Conservation (phyloP, 2,888 invertebrate species). For the Lasioglossum leucozonium region DNA sequence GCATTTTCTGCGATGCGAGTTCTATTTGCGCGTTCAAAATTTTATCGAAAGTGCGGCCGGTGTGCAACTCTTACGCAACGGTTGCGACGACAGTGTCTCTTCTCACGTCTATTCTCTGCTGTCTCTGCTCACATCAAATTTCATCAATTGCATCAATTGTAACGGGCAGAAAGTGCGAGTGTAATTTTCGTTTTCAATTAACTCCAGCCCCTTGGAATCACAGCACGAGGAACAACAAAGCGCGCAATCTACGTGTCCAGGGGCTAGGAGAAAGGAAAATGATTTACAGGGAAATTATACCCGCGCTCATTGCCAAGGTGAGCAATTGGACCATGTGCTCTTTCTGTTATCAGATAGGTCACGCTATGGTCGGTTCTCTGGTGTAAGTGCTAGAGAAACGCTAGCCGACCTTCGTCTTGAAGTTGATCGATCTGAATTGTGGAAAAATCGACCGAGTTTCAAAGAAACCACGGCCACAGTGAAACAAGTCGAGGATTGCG, state of each 20-base stretch:
- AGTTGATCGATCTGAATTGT: slow-evolving; percentile 64
- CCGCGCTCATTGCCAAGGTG: background rate
- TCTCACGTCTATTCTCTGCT: background rate
- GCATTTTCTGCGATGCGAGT: background rate
- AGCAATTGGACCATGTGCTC: background rate
- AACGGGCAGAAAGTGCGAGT: background rate
- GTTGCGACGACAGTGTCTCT: background rate
- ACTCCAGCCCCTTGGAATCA: background rate
- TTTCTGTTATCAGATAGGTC: slow-evolving; percentile 44
- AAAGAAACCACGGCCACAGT: slow-evolving; percentile 21
- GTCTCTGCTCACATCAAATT: background rate
- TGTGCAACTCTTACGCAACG: background rate
- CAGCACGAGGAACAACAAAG: background rate
- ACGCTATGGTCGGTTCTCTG: slow-evolving; percentile 51
- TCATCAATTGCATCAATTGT: background rate
- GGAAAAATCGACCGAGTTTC: slow-evolving; percentile 41
- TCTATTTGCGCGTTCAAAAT: background rate
- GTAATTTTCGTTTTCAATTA: slow-evolving; percentile 21
- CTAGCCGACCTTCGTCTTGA: slow-evolving; percentile 48
- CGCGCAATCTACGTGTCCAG: background rate
- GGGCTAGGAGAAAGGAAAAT: background rate
- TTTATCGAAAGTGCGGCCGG: background rate
- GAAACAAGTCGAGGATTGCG: slow-evolving; percentile 33
- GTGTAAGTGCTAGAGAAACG: slow-evolving; percentile 9
- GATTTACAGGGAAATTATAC: slow-evolving; percentile 6